A percentile compares a stretch with the other conserved stretches of the same genome.
phyloP scores from a whole-genome alignment of 2,797 vertebrate species.

The Cebuella pygmaea region DNA sequence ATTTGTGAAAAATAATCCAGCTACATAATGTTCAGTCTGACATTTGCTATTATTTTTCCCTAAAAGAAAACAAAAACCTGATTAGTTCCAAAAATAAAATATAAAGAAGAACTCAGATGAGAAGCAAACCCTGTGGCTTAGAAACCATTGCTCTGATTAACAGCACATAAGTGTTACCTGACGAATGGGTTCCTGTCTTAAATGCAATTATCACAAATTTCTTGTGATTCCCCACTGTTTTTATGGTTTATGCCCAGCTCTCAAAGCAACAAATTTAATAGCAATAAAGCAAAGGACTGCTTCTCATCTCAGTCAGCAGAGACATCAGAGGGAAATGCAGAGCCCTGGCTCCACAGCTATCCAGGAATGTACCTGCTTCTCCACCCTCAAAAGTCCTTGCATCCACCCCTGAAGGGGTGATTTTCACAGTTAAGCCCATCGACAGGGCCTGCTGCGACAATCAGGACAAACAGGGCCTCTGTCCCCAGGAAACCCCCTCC shows the following conservation, averaged over 20 bases:
- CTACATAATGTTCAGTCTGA: conserved; percentile 29
- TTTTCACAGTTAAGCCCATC: background rate
- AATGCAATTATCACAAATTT: conserved; percentile 66
- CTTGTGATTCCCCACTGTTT: conserved; percentile 50
- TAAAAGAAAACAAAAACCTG: conserved; percentile 64
- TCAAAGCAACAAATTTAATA: conserved; percentile 22
- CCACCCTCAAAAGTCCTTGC: background rate
- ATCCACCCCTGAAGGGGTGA: background rate
- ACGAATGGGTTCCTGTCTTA: conserved; percentile 1
- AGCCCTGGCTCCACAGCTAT: background rate
- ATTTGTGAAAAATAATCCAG: conserved; percentile 47
- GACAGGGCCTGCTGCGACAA: background rate
- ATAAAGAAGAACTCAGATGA: conserved; percentile 43
- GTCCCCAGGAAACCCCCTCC: background rate
- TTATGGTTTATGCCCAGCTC: conserved; percentile 25
- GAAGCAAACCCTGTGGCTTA: conserved; percentile 45
- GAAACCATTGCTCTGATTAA: conserved; percentile 66
- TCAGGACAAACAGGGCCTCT: background rate
- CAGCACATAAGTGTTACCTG: conserved; percentile 56
- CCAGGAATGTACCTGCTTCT: background rate
- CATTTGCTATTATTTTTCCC: conserved; percentile 56
- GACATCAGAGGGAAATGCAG: background rate
- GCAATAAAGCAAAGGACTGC: conserved; percentile 9
- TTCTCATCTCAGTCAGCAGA: background rate
- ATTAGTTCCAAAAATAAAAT: conserved; percentile 72